phyloP scores from a whole-genome alignment of 2,888 invertebrate genomes.

The Encarsia formosa region DNA sequence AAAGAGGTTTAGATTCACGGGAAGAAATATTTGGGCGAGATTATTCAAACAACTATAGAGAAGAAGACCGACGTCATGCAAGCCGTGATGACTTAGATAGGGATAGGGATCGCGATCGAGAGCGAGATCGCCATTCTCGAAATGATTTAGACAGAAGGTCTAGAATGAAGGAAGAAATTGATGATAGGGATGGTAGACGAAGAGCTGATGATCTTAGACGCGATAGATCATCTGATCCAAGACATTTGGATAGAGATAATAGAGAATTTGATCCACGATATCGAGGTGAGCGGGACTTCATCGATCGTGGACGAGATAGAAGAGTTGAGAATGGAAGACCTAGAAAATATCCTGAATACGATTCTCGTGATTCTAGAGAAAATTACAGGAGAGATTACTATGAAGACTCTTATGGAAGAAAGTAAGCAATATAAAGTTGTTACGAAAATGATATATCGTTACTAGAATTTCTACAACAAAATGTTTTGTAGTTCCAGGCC shows the following conservation, averaged over 20 bases:
- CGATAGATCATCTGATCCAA: conserved; percentile 37
- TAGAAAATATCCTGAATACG: conserved; percentile 45
- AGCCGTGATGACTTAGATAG: conserved; percentile 46
- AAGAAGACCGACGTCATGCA: conserved; percentile 44
- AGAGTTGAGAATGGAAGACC: conserved; percentile 44
- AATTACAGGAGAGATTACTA: conserved; percentile 43
- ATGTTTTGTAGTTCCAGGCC: conserved; percentile 42
- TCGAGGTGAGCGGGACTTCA: conserved; percentile 36
- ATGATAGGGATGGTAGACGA: conserved; percentile 41
- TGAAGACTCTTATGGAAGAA: conserved; percentile 45
- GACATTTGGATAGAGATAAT: conserved; percentile 35
- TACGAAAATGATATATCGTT: neutral
- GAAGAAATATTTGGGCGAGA: conserved; percentile 48
- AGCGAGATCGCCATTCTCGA: conserved; percentile 36
- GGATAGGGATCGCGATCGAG: conserved; percentile 39
- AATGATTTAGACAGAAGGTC: conserved; percentile 43
- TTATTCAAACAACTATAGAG: conserved; percentile 38
- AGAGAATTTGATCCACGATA: conserved; percentile 44
- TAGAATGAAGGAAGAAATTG: conserved; percentile 42
- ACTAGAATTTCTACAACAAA: neutral
- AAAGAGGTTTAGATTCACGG: conserved; percentile 42
- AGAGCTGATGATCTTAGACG: conserved; percentile 41
- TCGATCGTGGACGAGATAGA: conserved; percentile 43
- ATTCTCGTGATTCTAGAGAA: conserved; percentile 36
- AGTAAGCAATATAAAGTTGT: conserved; percentile 34